Percentiles rank a stretch among this genome's conserved stretches.
Evolutionary conservation across 2,797 vertebrate species (phyloP).

Genomic region (Acropternis orthonyx): DNA sequence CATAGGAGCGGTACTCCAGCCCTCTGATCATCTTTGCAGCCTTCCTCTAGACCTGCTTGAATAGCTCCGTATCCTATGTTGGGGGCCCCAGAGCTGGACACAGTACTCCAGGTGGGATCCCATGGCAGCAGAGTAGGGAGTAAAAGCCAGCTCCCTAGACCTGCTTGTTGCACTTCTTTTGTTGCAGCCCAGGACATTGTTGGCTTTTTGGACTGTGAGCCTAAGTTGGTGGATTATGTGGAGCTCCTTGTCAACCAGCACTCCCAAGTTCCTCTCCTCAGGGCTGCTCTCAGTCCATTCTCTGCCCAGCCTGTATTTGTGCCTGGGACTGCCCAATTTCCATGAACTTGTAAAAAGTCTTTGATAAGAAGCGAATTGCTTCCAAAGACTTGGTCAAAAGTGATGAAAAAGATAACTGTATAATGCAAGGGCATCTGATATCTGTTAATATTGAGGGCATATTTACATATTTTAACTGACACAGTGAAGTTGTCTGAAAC

Average conservation of each 20-base stretch:
- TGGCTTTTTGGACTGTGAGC: background rate
- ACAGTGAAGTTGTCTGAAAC: background rate
- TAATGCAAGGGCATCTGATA: constrained; percentile 8
- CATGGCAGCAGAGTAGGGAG: background rate
- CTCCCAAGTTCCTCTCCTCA: background rate
- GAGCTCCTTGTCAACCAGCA: background rate
- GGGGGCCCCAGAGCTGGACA: background rate
- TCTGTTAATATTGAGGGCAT: constrained; percentile 7
- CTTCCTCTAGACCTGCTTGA: background rate
- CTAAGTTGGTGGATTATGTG: background rate
- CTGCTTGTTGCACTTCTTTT: background rate
- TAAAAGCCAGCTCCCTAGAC: fast-evolving
- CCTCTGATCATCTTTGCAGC: no score
- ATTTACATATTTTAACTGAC: constrained; percentile 51
- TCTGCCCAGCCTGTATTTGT: background rate
- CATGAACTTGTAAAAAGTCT: background rate
- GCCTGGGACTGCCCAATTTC: background rate
- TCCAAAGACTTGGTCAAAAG: constrained; percentile 25
- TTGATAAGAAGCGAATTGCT: constrained; percentile 31
- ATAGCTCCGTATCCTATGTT: background rate
- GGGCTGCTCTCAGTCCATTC: background rate
- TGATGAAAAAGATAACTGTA: background rate
- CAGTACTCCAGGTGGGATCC: background rate
- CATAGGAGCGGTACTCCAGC: background rate
- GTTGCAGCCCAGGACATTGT: fast-evolving